These are phyloP conservation scores for Syngnathus rostellatus DNA, from an alignment of 2,797 vertebrate species.

Conservation along the genomic window DNA sequence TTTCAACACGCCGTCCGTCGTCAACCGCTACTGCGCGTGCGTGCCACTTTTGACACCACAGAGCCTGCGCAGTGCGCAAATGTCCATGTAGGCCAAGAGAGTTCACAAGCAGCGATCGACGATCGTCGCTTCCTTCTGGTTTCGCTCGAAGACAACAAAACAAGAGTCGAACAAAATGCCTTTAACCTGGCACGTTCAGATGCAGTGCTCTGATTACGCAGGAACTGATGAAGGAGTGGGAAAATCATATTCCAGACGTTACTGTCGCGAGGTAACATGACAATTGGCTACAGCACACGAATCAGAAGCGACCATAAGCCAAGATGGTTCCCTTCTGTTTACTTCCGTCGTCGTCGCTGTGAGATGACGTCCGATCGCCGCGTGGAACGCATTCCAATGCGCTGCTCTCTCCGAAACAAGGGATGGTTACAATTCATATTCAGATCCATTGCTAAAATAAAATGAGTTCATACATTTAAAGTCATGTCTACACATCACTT, in stretches of 20 bases:
- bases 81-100: too few species aligned
- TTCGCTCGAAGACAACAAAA: not conserved
- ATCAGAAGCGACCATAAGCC: not conserved
- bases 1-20: too few species aligned
- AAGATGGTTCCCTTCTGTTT: not conserved
- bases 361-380: not conserved
- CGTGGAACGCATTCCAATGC: not conserved
- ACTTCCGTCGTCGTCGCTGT: not conserved
- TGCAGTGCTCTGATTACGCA: not conserved
- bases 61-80: too few species aligned
- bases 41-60: not conserved
- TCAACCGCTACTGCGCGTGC: conserved; percentile 27
- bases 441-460: not conserved
- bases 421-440: not conserved
- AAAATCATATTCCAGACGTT: not conserved
- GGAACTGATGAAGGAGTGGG: not conserved
- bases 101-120: too few species aligned
- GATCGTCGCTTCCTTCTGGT: conserved; percentile 13
- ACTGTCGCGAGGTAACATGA: not conserved
- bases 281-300: not conserved
- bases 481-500: not conserved
- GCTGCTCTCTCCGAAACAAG: not conserved
- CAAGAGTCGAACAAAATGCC: too few species aligned
- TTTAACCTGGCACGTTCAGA: too few species aligned
- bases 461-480: not conserved